Evolutionary conservation across 2,113 vertebrate genomes (phyloP).

Genomic region (Tyto alba): DNA sequence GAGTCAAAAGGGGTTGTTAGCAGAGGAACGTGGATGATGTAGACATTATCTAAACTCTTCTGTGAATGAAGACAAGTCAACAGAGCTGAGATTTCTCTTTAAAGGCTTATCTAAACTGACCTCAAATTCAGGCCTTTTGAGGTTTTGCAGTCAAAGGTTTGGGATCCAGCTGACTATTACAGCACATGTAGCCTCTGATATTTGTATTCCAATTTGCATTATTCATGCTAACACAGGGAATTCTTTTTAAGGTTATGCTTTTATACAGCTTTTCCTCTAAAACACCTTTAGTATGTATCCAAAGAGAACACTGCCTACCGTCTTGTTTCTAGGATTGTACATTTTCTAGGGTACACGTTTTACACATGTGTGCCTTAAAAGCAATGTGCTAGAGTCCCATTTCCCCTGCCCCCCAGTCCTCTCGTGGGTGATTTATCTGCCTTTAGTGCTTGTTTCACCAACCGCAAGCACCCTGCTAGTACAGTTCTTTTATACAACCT

Average conservation of each 20-base stretch:
- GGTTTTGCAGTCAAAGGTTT: background rate
- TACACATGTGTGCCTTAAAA: background rate
- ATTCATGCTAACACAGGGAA: background rate
- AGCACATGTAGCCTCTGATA: background rate
- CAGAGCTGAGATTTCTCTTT: background rate
- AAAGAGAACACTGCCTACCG: background rate
- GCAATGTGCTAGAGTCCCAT: background rate
- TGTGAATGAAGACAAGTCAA: background rate
- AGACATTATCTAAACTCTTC: background rate
- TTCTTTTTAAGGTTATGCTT: background rate
- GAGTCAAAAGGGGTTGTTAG: background rate
- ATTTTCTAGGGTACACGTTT: background rate
- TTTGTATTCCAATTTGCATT: background rate
- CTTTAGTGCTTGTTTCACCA: slow-evolving; percentile 1
- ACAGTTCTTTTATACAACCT: background rate
- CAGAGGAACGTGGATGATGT: background rate
- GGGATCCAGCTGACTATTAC: background rate
- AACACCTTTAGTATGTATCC: background rate
- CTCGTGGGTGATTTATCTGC: background rate
- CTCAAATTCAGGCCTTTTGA: background rate
- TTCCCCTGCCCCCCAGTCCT: background rate
- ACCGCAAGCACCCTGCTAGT: slow-evolving; percentile 12
- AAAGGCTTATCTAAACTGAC: background rate
- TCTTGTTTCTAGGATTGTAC: background rate
- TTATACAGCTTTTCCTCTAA: background rate